Percentiles rank a stretch among this genome's conserved stretches.
Evolutionary conservation across 1,140 invertebrate genomes (phyloP).

Genomic region (Rhizoglyphus robini): DNA sequence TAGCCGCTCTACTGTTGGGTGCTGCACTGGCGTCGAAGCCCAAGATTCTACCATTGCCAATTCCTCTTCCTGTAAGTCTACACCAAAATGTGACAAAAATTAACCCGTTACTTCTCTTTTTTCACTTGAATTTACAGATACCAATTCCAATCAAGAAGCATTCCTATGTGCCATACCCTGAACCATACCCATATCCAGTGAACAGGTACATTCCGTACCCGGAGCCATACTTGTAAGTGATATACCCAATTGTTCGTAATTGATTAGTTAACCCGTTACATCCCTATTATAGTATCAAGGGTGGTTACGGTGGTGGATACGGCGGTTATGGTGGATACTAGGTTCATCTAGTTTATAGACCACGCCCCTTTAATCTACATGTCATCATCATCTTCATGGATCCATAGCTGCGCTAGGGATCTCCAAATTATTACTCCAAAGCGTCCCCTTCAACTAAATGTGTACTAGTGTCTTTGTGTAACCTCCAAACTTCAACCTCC

Average conservation of each 20-base stretch:
- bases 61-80: background rate
- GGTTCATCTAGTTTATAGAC: no score
- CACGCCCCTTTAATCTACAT: no score
- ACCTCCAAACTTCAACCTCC: no score
- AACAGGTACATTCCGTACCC: background rate
- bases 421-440: no score
- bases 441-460: no score
- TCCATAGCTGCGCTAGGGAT: no score
- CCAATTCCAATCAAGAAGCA: background rate
- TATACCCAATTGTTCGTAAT: background rate
- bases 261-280: background rate
- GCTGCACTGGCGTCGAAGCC: background rate
- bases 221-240: background rate
- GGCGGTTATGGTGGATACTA: background rate
- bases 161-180: background rate
- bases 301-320: background rate
- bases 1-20: background rate
- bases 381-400: no score
- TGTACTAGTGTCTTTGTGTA: no score
- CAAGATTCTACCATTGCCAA: conserved; percentile 6
- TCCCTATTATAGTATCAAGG: background rate
- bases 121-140: background rate
- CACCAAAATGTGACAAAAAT: no score
- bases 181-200: background rate
- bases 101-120: background rate